phyloP scores from a whole-genome alignment of 2,797 vertebrate species.

The Hozukius guyotensis region DNA sequence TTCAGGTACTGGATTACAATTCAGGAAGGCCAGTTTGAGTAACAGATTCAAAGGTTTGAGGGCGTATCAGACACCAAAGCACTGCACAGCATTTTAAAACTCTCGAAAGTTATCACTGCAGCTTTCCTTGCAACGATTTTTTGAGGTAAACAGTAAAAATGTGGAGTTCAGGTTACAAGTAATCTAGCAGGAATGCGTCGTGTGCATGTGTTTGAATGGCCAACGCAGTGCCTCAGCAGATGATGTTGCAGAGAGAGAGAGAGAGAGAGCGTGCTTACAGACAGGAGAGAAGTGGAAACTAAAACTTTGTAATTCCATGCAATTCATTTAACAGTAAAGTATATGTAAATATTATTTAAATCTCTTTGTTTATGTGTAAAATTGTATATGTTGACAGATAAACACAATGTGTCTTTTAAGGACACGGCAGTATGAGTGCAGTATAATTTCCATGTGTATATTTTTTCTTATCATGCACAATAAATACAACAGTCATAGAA shows the following conservation, averaged over 20 bases:
- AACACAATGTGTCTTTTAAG: neutral
- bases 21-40: neutral
- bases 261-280: neutral
- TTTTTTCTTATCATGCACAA: neutral
- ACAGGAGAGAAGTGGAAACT: neutral
- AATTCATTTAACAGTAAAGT: neutral
- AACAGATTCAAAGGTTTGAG: neutral
- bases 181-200: constrained; percentile 4
- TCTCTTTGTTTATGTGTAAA: neutral
- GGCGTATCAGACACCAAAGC: constrained; percentile 1
- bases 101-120: neutral
- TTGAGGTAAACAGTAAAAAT: neutral
- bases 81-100: neutral
- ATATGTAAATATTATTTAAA: neutral
- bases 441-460: neutral
- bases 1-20: neutral
- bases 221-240: neutral
- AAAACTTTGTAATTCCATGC: neutral
- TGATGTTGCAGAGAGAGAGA: neutral
- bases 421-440: neutral
- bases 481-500: neutral
- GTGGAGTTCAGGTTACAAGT: neutral
- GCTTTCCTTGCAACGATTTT: neutral
- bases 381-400: neutral
- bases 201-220: neutral